phyloP scores from a whole-genome alignment of 2,113 vertebrate genomes.

The Tachysurus fulvidraco region DNA sequence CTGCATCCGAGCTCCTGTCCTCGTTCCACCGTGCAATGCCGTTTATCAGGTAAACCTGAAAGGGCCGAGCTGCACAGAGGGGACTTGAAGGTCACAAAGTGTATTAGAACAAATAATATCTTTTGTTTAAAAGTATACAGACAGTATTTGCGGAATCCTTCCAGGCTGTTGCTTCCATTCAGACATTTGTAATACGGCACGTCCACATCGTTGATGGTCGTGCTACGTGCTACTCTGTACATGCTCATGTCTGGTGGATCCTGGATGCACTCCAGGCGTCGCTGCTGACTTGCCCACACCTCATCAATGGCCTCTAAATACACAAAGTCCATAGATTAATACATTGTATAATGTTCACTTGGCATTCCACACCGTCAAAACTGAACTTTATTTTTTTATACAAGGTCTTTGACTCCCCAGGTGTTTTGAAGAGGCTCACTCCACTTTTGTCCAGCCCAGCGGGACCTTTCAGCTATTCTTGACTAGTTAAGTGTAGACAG shows the following conservation, averaged over 20 bases:
- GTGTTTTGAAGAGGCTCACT: too few species aligned
- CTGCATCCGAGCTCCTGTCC: background rate
- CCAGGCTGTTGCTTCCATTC: background rate
- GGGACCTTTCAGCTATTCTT: too few species aligned
- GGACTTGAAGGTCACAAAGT: background rate
- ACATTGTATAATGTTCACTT: too few species aligned
- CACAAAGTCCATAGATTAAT: too few species aligned
- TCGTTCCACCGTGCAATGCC: slow-evolving; percentile 33
- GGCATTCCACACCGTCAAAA: too few species aligned
- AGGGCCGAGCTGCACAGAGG: slow-evolving; percentile 30
- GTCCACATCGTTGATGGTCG: slow-evolving; percentile 38
- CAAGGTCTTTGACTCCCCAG: too few species aligned
- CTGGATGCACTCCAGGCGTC: background rate
- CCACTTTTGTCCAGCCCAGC: too few species aligned
- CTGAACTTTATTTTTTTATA: too few species aligned
- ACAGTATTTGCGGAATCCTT: slow-evolving; percentile 38
- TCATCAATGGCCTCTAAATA: too few species aligned
- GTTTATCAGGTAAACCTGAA: slow-evolving; percentile 43
- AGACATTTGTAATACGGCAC: slow-evolving; percentile 38
- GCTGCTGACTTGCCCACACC: too few species aligned
- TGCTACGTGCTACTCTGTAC: slow-evolving; percentile 34
- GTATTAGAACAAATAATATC: background rate
- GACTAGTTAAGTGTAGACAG: too few species aligned
- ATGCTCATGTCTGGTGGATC: slow-evolving; percentile 39
- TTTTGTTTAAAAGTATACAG: background rate